Conservation (phyloP, 30 jellyfish, hydroid and myxozoan species). For the Hydractinia echinata region DNA sequence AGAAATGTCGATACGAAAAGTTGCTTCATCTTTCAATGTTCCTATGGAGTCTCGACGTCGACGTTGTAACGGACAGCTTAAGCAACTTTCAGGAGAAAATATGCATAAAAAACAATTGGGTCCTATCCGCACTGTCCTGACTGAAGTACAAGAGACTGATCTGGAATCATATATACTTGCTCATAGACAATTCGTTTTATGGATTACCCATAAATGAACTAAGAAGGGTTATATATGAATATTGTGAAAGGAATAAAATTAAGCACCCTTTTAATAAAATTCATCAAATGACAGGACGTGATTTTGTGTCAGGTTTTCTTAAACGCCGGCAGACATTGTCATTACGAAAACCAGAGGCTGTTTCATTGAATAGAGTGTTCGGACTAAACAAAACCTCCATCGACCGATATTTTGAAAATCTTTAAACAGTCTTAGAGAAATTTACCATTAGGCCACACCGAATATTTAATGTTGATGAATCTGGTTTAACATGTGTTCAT, state of each 20-base stretch:
- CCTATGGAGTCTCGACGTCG: slow-evolving; percentile 56
- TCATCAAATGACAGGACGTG: too few relatives aligned
- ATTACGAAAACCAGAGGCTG: slow-evolving; percentile 44
- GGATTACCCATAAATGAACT: slow-evolving; percentile 36
- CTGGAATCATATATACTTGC: slow-evolving; percentile 31
- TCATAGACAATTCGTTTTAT: slow-evolving; percentile 35
- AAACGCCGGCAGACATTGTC: slow-evolving; percentile 32
- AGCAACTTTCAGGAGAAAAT: neutral
- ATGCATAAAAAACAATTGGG: too few relatives aligned
- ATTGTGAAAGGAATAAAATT: slow-evolving; percentile 22
- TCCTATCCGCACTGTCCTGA: slow-evolving; percentile 29
- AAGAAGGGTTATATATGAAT: slow-evolving; percentile 37
- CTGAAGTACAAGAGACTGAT: slow-evolving; percentile 41
- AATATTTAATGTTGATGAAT: too few relatives aligned
- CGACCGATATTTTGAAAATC: slow-evolving; percentile 4
- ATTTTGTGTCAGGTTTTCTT: slow-evolving; percentile 46
- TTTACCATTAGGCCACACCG: too few relatives aligned
- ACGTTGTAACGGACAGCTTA: slow-evolving; percentile 25
- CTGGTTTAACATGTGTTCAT: too few relatives aligned
- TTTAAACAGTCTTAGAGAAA: slow-evolving; percentile 29
- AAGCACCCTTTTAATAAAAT: slow-evolving; percentile 27
- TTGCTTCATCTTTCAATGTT: slow-evolving; percentile 29
- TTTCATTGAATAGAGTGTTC: slow-evolving; percentile 52
- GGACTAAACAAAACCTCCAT: slow-evolving; percentile 33
- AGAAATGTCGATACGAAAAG: slow-evolving; percentile 36